These are phyloP conservation scores for Mythimna lalbum DNA, from an alignment of 2,888 invertebrate species.

Conservation along the genomic window DNA sequence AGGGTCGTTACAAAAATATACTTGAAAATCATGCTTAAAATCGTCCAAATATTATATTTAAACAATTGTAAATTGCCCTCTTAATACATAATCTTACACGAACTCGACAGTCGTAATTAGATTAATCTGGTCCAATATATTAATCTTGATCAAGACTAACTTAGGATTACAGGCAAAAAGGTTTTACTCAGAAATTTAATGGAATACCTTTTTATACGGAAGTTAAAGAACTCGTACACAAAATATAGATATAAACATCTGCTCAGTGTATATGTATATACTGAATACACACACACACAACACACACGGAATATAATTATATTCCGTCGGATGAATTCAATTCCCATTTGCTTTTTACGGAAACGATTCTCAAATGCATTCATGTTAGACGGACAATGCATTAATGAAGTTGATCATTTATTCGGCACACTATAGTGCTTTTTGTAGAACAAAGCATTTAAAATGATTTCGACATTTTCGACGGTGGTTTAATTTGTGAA, in stretches of 20 bases:
- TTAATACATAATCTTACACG: not conserved
- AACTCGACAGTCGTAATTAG: not conserved
- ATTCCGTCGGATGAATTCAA: slow-evolving; percentile 1
- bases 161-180: not conserved
- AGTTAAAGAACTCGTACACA: not conserved
- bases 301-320: too few relatives aligned
- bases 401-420: slow-evolving; percentile 19
- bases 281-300: too few relatives aligned
- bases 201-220: not conserved
- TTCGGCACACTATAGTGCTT: not conserved
- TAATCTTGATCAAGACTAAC: not conserved
- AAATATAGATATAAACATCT: slow-evolving; percentile 3
- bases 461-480: not conserved
- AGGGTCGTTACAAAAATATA: too few relatives aligned
- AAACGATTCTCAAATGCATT: slow-evolving; percentile 14
- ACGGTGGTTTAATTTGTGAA: not conserved
- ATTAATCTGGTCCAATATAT: slow-evolving; percentile 1
- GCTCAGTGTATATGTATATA: not conserved
- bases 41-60: too few relatives aligned
- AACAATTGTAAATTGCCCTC: not conserved
- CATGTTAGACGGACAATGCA: slow-evolving; percentile 12
- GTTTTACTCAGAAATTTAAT: slow-evolving; percentile 1
- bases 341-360: slow-evolving; percentile 21
- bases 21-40: too few relatives aligned
- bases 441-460: not conserved